Evolutionary conservation across 2,888 invertebrate genomes (phyloP), one percentile per base, ranked within the genome.

Genomic region (Andricus quercusramuli): DNA sequence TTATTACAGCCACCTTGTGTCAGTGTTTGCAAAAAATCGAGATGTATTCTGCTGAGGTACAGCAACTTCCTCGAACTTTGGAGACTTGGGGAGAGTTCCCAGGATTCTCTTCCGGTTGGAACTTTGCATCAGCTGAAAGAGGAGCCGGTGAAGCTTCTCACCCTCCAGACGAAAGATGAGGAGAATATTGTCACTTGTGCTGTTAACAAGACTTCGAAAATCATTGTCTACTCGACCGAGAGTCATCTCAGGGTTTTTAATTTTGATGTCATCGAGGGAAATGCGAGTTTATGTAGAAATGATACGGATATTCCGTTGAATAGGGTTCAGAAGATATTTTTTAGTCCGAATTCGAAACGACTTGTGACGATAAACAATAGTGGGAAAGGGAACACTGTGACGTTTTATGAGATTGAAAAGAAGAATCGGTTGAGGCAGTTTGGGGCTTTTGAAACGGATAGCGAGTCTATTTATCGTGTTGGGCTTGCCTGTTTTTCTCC

Each of bases 141-240:
- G 64, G 94, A 94, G 82, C 96, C 97, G 0, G 93, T 95, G 62
- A 97, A 96, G 89, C 90, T 98, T 56, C 91, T 97, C 2, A 94
- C 96, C 80, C 91, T 98, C 47, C 94, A 95, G 85, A 95, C 96
- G 6, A 95, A 95, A 87, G 93, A 94, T 17, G 94, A 94, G 3
- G 96, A 96, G 86, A 94, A 94, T n/a, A 95, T 98, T 44, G 93
- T 95, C 9, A 96, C 96, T 84, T 95, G 95, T 85, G 94, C 95
- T 20, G 93, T 98, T 9, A 96, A 97, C 6, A 94, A 95, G 3
- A 94, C 96, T 90, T 96, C 96, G 1, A 94, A 95, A 82, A 95
- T 95, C 93, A 94, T 98, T 25, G 95, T 96, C 9, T 97, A 97
- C 91, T 96, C 97, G 0, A 97, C 97, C 0, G 93, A 94, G 41